Evolutionary conservation across 2,113 vertebrate genomes (phyloP), one percentile per base, ranked within the genome.

Genomic region (Carollia perspicillata): DNA sequence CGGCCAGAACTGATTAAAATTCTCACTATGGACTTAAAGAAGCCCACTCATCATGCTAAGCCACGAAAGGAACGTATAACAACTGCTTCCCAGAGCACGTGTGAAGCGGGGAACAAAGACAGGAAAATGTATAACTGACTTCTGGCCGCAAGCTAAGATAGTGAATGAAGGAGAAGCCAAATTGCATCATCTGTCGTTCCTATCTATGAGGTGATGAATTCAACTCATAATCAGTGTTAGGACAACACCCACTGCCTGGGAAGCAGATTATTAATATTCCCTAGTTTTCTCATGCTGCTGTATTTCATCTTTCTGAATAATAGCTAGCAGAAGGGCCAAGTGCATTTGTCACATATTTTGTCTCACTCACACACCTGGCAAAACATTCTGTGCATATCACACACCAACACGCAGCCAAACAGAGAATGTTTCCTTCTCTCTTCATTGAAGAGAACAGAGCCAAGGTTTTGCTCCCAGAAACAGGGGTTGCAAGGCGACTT

Each of bases 71-170:
- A 89, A 96, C 84, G 69, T 42, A 22, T 30, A 89, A 60, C 84
- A 96, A 93, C 93, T 89, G 95, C 90, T 93, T 90, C 55, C 75
- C 71, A 20, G 80, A 94, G 91, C 95, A 85, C 28, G n/a, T 94
- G 85, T 63, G 78, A 47, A 74, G 72, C n/a, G 42, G 40, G 9
- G 86, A 96, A 97, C 86, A 97, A 96, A 97, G 89, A 97, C 68
- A 90, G 84, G 79, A 90, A 95, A 97, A 97, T 90, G 80, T 44
- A 92, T 84, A 93, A 51, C 90, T 97, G 95, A 92, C 84, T 84
- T 88, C 91, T 53, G 65, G 90, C 96, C 93, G 95, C 18, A 37
- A 92, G 47, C 90, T 84, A 53, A 93, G 85, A 95, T 95, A 87
- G 40, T 65, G 90, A 95, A 84, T 68, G 84, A 94, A 95, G 93